A percentile compares a stretch with the other conserved stretches of the same genome.
These are phyloP conservation scores for Chrysotoxum bicinctum DNA, from an alignment of 2,888 invertebrate species.

Conservation along the genomic window DNA sequence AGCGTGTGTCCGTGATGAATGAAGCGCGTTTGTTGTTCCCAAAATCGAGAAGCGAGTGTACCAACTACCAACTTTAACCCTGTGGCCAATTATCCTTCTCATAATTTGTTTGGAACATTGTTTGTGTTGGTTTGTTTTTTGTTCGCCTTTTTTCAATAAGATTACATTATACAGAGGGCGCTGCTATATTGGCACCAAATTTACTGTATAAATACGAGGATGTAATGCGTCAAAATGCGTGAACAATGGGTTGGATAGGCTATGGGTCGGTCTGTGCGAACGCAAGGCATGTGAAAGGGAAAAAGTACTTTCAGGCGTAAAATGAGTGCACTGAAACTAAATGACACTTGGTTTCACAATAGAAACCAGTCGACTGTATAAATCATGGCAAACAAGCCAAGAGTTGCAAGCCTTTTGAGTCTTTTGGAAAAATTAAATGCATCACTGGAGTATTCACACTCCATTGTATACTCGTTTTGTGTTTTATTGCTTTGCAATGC, in stretches of 20 bases:
- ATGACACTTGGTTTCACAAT: constrained; percentile 48
- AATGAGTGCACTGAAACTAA: constrained; percentile 44
- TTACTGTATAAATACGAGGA: constrained; percentile 23
- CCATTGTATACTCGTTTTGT: neutral
- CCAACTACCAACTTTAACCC: constrained; percentile 47
- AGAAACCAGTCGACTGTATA: constrained; percentile 29
- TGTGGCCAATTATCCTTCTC: constrained; percentile 62
- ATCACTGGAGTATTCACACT: constrained; percentile 2
- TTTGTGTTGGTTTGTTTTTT: constrained; percentile 6
- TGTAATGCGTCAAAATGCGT: constrained; percentile 60
- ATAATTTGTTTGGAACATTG: constrained; percentile 54
- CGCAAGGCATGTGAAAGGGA: neutral
- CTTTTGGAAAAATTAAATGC: constrained; percentile 19
- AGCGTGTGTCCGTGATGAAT: constrained; percentile 33
- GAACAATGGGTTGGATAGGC: constrained; percentile 28
- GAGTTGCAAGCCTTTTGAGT: neutral
- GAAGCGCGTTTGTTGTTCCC: constrained; percentile 4
- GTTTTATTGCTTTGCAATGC: constrained; percentile 3
- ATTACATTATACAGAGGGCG: neutral
- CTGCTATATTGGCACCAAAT: constrained; percentile 30
- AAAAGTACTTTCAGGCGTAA: constrained; percentile 19
- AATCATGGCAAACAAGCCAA: neutral
- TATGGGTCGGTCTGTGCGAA: neutral
- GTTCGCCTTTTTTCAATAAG: neutral
- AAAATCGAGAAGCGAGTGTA: neutral